phyloP scores from a whole-genome alignment of 2,888 invertebrate genomes.

The Muschampia plurimacula region DNA sequence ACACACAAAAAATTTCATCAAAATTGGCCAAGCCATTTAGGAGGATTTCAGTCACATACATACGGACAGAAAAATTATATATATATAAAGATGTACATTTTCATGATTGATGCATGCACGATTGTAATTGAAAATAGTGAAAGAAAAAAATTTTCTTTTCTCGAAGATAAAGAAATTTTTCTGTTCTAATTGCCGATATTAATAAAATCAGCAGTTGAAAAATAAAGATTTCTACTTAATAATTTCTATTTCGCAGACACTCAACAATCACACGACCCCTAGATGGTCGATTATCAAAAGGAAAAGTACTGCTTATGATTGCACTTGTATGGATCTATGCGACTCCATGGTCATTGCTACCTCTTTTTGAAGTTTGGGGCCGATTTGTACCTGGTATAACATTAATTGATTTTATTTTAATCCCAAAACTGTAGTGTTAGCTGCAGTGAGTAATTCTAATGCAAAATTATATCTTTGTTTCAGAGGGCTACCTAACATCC shows the following conservation, averaged over 20 bases:
- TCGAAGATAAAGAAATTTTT: no score
- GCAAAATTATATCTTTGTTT: slow-evolving; percentile 43
- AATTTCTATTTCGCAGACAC: slow-evolving; percentile 63
- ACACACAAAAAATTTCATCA: no score
- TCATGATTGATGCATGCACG: no score
- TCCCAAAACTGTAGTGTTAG: neutral
- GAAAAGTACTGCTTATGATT: slow-evolving; percentile 92
- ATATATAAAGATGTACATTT: no score
- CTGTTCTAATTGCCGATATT: no score
- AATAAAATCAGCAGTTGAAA: no score
- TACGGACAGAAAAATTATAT: no score
- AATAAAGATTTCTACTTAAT: neutral
- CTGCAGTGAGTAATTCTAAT: neutral
- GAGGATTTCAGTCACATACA: no score
- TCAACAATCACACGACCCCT: slow-evolving; percentile 92
- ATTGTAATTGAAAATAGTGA: no score
- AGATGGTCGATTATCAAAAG: slow-evolving; percentile 92
- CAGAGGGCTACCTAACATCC: slow-evolving; percentile 96
- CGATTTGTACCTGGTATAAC: slow-evolving; percentile 91
- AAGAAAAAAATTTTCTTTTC: no score
- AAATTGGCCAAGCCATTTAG: no score
- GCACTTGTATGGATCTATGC: slow-evolving; percentile 90
- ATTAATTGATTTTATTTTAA: neutral
- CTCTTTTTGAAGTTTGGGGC: slow-evolving; percentile 94
- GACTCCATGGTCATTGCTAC: slow-evolving; percentile 93